A percentile compares a stretch with the other conserved stretches of the same genome.
Evolutionary conservation across 2,888 invertebrate species (phyloP).

Genomic region (Vesta saturnalis): DNA sequence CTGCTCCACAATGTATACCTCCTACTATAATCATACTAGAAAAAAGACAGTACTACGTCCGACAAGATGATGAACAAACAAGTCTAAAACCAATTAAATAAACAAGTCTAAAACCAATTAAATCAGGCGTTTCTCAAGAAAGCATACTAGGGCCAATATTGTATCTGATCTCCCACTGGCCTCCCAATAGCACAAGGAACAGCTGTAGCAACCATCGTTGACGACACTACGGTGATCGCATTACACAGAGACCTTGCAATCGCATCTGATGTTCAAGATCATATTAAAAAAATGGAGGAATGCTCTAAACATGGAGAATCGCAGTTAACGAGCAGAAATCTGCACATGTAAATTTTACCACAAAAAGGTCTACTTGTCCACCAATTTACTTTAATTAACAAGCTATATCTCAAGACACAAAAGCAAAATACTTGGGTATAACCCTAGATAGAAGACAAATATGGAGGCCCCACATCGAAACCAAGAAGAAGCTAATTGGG

Average conservation of each 20-base stretch:
- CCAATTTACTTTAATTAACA: not conserved
- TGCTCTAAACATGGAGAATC: not conserved
- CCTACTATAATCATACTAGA: not conserved
- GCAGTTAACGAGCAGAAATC: too few relatives aligned
- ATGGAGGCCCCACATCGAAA: too few relatives aligned
- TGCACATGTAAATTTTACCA: too few relatives aligned
- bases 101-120: too few relatives aligned
- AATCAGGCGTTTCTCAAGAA: too few relatives aligned
- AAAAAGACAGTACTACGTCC: not conserved
- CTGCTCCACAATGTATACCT: too few relatives aligned
- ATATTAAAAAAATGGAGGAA: not conserved
- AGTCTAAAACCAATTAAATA: not conserved
- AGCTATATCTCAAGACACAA: not conserved
- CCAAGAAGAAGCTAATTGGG: not conserved
- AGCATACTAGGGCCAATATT: not conserved
- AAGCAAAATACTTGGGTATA: too few relatives aligned
- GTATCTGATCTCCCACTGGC: not conserved
- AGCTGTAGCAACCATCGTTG: slow-evolving; percentile 3
- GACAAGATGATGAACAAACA: slow-evolving; percentile 1
- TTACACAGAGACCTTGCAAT: not conserved
- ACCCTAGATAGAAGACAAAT: too few relatives aligned
- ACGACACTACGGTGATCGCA: too few relatives aligned
- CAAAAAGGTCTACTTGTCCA: too few relatives aligned
- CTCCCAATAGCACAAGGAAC: not conserved
- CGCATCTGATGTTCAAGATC: not conserved